Evolutionary conservation across 1,140 invertebrate species (phyloP), one percentile per base, ranked within the genome.

Genomic region (Chionoecetes opilio): DNA sequence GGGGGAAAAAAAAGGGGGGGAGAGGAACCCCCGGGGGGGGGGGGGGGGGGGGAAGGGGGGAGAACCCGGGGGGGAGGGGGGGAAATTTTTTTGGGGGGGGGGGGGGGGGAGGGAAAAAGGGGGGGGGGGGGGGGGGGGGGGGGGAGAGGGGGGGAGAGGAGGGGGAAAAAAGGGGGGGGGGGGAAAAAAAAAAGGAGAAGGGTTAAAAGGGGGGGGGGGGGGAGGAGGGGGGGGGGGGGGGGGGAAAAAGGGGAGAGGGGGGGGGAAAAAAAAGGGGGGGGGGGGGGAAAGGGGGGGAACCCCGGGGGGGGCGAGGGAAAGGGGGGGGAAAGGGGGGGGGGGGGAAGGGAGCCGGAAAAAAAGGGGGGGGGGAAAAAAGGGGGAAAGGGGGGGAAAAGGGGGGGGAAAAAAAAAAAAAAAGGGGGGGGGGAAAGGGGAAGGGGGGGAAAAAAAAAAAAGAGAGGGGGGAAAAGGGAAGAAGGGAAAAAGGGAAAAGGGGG

Each of bases 281-380:
- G 41, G 37, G 41, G 87, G n/a, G n/a, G n/a, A n/a, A n/a, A n/a
- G n/a, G n/a, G n/a, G n/a, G n/a, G n/a, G n/a, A n/a, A n/a, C n/a
- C n/a, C n/a, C n/a, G n/a, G n/a, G n/a, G n/a, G n/a, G n/a, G n/a
- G n/a, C n/a, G n/a, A n/a, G n/a, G n/a, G 41, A 37, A 89, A 37
- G 41, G 87, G 41, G 87, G 41, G 87, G 41, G 87, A 35, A 29
- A 34, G 31, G 31, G 31, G 0, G 35, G 53, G 38, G 0, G 8
- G 5, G 8, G 2, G 38, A 41, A 5, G 31, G 31, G 41, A 37
- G n/a, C n/a, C n/a, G n/a, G n/a, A n/a, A n/a, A n/a, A n/a, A n/a
- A n/a, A n/a, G n/a, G n/a, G 41, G 37, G 41, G 87, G 41, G 87
- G 41, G 87, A 89, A 37, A 89, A 37, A 89, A 37, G 41, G 87